Evolutionary conservation across 2,113 vertebrate species (phyloP).

Genomic region (Sula dactylatra): DNA sequence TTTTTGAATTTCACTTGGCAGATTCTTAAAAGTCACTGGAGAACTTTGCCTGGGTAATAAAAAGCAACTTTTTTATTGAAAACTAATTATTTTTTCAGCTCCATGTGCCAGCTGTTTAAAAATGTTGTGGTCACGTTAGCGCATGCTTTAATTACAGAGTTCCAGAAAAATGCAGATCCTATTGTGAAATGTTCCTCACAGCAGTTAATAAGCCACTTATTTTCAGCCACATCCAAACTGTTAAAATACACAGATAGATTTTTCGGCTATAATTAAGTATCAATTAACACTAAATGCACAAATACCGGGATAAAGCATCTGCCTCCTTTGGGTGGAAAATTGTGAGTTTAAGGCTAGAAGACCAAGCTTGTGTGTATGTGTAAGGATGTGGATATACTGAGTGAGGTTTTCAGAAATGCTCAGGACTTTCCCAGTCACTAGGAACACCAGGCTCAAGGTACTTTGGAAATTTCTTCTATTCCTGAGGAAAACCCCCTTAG

Average conservation of each 20-base stretch:
- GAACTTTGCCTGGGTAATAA: constrained; percentile 79
- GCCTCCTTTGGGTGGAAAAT: not conserved
- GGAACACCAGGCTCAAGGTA: not conserved
- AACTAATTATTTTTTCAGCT: constrained; percentile 78
- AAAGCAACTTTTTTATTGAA: constrained; percentile 78
- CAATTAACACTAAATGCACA: not conserved
- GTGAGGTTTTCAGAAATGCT: not conserved
- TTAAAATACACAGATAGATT: constrained; percentile 16
- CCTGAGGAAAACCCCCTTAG: not conserved
- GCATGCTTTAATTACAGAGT: constrained; percentile 69
- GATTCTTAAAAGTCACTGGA: constrained; percentile 76
- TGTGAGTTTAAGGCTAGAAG: not conserved
- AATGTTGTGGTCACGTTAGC: constrained; percentile 68
- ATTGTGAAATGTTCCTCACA: constrained; percentile 53
- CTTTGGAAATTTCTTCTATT: not conserved
- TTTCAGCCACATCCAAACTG: not conserved
- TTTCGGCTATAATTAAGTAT: not conserved
- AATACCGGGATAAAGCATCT: not conserved
- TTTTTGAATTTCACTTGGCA: constrained; percentile 80
- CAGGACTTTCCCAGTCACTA: not conserved
- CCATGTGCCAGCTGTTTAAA: constrained; percentile 74
- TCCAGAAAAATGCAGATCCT: constrained; percentile 62
- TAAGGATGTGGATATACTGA: not conserved
- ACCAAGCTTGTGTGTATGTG: not conserved
- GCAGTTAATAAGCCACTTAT: constrained; percentile 37